phyloP scores from a whole-genome alignment of 2,888 invertebrate species.

The Macrophya annulata region DNA sequence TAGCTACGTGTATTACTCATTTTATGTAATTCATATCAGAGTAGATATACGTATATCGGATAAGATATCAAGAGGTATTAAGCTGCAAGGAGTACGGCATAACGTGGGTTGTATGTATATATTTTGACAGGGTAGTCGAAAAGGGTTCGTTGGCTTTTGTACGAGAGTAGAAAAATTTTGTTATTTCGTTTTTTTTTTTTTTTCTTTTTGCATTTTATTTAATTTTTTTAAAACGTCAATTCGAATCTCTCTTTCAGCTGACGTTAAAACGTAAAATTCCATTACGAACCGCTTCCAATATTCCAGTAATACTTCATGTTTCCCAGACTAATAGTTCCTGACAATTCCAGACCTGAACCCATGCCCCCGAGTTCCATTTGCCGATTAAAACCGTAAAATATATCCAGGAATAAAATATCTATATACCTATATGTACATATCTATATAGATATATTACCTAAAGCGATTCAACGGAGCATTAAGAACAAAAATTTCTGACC shows the following conservation, averaged over 20 bases:
- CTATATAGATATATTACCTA: not conserved
- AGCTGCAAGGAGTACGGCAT: not conserved
- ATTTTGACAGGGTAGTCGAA: conserved; percentile 27
- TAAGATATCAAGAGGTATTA: not conserved
- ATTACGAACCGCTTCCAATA: conserved; percentile 48
- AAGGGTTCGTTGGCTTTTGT: conserved; percentile 34
- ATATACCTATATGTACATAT: not conserved
- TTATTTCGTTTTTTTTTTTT: not conserved
- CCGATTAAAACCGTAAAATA: conserved; percentile 55
- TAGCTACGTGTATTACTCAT: not conserved
- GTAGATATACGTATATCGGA: not conserved
- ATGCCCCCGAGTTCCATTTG: conserved; percentile 49
- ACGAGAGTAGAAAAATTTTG: not conserved
- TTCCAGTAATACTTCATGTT: conserved; percentile 49
- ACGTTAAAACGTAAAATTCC: conserved; percentile 46
- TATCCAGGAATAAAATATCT: conserved; percentile 43
- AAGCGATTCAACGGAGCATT: not conserved
- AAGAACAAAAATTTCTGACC: conserved; percentile 18
- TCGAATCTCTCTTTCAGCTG: conserved; percentile 6
- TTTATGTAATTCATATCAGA: conserved; percentile 2
- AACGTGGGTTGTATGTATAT: conserved; percentile 20
- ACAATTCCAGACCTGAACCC: conserved; percentile 51
- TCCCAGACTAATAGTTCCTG: conserved; percentile 51
- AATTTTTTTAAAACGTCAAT: not conserved
- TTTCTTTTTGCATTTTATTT: not conserved